Evolutionary conservation across 2,888 invertebrate genomes (phyloP).

Genomic region (Trypoxylon attenuatum): DNA sequence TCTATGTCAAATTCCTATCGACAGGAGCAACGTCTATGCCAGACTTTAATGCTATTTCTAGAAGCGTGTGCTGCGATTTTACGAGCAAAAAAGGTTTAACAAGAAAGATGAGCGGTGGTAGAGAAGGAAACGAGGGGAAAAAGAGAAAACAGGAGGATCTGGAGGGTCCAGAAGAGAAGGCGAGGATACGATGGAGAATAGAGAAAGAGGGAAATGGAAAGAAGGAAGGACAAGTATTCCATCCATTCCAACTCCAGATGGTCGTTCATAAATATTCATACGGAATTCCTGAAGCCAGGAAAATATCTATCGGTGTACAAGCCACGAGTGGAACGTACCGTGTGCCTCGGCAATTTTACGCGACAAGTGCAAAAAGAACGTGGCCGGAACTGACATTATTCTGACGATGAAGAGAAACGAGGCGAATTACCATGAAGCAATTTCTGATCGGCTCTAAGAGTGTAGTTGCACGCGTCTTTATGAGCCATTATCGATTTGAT

Average conservation of each 20-base stretch:
- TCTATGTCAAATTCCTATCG: neutral
- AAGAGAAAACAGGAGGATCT: neutral
- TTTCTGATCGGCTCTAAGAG: conserved; percentile 34
- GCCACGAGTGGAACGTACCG: conserved; percentile 27
- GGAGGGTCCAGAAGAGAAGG: neutral
- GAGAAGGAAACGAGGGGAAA: neutral
- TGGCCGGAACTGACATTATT: conserved; percentile 14
- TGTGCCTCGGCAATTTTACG: conserved; percentile 47
- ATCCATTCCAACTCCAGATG: conserved; percentile 52
- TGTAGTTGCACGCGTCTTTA: too few species aligned
- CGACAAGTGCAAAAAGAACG: conserved; percentile 32
- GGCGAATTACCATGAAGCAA: conserved; percentile 42
- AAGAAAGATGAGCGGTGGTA: neutral
- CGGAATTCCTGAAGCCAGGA: conserved; percentile 58
- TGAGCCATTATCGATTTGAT: too few species aligned
- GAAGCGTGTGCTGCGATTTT: conserved; percentile 25
- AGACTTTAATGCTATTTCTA: conserved; percentile 10
- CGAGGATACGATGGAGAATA: neutral
- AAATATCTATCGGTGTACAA: conserved; percentile 52
- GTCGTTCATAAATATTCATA: conserved; percentile 61
- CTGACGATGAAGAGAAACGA: conserved; percentile 36
- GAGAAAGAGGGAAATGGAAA: neutral
- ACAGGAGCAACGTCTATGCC: neutral
- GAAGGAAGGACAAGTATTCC: conserved; percentile 38
- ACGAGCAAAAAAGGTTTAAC: conserved; percentile 8